A percentile compares a stretch with the other conserved stretches of the same genome.
phyloP scores from a whole-genome alignment of 2,113 vertebrate species.

The Triplophysa rosa region DNA sequence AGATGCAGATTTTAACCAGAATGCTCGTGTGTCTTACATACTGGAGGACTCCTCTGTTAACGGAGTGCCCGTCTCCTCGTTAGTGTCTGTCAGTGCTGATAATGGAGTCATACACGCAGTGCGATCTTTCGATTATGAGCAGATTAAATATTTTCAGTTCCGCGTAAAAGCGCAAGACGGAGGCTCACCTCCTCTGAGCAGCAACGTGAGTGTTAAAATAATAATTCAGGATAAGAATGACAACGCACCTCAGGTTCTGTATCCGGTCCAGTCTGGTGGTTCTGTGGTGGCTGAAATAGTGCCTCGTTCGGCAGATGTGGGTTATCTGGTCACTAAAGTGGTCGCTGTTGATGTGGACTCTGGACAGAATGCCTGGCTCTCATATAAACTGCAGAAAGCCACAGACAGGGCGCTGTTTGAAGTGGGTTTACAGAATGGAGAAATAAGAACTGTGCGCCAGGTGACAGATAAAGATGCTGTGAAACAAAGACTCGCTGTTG shows the following conservation, averaged over 20 bases:
- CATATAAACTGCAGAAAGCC: constrained; percentile 56
- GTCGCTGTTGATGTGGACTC: constrained; percentile 40
- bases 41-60: constrained; percentile 50
- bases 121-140: no score
- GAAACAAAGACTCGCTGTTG: constrained; percentile 54
- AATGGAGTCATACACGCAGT: no score
- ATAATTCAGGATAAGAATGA: no score
- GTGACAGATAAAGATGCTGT: constrained; percentile 50
- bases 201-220: no score
- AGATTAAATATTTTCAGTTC: no score
- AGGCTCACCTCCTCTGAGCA: no score
- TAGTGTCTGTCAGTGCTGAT: constrained; percentile 58
- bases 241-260: no score
- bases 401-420: constrained; percentile 61
- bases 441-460: constrained; percentile 56
- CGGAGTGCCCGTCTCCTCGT: constrained; percentile 28
- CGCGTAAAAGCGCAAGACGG: no score
- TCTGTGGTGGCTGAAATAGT: no score
- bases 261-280: no score
- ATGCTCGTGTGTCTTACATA: constrained; percentile 51
- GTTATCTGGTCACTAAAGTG: no score
- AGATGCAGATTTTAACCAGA: constrained; percentile 54
- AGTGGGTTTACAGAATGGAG: constrained; percentile 53
- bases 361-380: constrained; percentile 68
- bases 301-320: no score